These are phyloP conservation scores for Meiosimyza decipiens DNA, from an alignment of 2,888 invertebrate genomes.

Conservation along the genomic window DNA sequence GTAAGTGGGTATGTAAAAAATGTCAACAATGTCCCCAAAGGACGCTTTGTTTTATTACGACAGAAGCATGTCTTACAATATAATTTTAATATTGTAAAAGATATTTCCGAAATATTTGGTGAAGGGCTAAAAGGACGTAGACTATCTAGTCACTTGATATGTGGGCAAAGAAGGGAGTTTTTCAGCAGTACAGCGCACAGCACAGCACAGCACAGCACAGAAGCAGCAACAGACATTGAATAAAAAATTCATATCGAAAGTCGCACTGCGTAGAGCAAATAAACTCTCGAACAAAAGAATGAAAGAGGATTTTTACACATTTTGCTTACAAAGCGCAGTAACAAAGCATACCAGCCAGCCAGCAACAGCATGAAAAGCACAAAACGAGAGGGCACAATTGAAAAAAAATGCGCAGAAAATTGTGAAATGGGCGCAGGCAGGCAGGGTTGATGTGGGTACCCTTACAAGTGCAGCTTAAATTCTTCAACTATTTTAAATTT, in stretches of 20 bases:
- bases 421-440: too few species aligned
- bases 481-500: too few species aligned
- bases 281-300: conserved; percentile 14
- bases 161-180: neutral
- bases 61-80: conserved; percentile 24
- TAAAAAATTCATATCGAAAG: conserved; percentile 20
- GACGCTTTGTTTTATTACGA: conserved; percentile 14
- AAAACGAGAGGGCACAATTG: too few species aligned
- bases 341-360: too few species aligned
- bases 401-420: too few species aligned
- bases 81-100: conserved; percentile 30
- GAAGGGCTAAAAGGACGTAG: neutral
- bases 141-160: neutral
- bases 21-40: conserved; percentile 13
- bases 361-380: too few species aligned
- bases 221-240: conserved; percentile 7
- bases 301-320: neutral
- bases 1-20: conserved; percentile 4
- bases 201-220: neutral
- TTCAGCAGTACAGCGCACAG: neutral
- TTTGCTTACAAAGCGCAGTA: too few species aligned
- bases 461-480: too few species aligned
- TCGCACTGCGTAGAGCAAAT: neutral
- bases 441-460: too few species aligned
- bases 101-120: conserved; percentile 28